phyloP scores from a whole-genome alignment of 2,113 vertebrate genomes.

The Heterocephalus glaber region DNA sequence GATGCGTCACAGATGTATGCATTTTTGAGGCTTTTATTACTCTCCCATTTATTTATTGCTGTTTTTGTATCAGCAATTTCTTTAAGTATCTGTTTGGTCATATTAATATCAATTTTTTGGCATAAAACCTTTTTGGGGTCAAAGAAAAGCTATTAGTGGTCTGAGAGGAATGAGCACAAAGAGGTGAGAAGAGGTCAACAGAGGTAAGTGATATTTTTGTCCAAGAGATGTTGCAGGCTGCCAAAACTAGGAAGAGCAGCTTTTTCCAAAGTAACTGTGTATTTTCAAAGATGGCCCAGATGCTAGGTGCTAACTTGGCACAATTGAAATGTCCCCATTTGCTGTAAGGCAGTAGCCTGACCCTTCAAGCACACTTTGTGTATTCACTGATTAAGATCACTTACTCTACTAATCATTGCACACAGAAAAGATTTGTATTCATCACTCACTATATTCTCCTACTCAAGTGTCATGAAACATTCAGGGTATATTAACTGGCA shows the following conservation, averaged over 20 bases:
- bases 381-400: constrained; percentile 67
- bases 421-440: constrained; percentile 76
- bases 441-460: constrained; percentile 76
- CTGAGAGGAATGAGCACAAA: background rate
- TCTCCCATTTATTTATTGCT: background rate
- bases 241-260: background rate
- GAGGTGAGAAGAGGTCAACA: constrained; percentile 17
- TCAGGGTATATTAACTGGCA: constrained; percentile 77
- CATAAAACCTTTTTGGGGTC: constrained; percentile 7
- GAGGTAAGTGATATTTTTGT: constrained; percentile 38
- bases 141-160: constrained; percentile 32
- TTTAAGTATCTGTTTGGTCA: background rate
- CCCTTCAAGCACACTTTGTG: background rate
- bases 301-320: background rate
- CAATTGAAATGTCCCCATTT: background rate
- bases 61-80: background rate
- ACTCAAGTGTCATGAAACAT: constrained; percentile 79
- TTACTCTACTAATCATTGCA: constrained; percentile 66
- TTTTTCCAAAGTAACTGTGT: constrained; percentile 16
- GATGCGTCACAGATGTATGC: background rate
- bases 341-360: constrained; percentile 21
- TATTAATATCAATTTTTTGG: background rate
- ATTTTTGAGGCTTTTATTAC: constrained; percentile 39
- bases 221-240: background rate
- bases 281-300: background rate